phyloP scores from a whole-genome alignment of 2,113 vertebrate genomes.

The Takifugu flavidus region DNA sequence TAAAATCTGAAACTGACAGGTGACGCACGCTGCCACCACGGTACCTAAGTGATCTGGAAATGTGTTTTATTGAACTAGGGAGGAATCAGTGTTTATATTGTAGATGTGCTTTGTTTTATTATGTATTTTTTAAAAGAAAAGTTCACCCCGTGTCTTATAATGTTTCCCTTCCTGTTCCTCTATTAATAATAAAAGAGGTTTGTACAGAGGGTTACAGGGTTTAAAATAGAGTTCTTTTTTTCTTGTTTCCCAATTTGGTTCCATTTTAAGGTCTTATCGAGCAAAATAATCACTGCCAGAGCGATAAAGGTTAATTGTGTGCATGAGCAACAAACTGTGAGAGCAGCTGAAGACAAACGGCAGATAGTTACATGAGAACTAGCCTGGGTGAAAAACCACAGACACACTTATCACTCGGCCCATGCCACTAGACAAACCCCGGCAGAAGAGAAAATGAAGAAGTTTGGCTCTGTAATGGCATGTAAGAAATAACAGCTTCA shows the following conservation, averaged over 20 bases:
- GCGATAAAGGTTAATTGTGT: background rate
- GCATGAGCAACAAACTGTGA: background rate
- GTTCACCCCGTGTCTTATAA: slow-evolving; percentile 31
- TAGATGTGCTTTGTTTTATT: slow-evolving; percentile 53
- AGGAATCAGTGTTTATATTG: slow-evolving; percentile 65
- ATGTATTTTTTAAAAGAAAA: slow-evolving; percentile 44
- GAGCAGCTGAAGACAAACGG: slow-evolving; percentile 2
- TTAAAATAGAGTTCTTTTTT: slow-evolving; percentile 28
- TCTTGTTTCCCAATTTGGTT: background rate
- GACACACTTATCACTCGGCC: background rate
- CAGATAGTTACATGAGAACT: slow-evolving; percentile 8
- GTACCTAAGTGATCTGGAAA: slow-evolving; percentile 68
- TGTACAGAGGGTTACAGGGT: slow-evolving; percentile 70
- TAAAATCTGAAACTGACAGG: slow-evolving; percentile 43
- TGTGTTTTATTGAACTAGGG: slow-evolving; percentile 54
- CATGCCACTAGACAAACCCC: background rate
- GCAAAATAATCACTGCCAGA: background rate
- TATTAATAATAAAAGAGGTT: slow-evolving; percentile 23
- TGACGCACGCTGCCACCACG: slow-evolving; percentile 40
- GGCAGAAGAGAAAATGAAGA: slow-evolving; percentile 1
- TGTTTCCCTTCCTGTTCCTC: slow-evolving; percentile 31
- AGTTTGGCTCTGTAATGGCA: slow-evolving; percentile 24
- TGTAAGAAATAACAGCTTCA: slow-evolving; percentile 18
- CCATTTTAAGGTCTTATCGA: background rate
- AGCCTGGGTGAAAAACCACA: slow-evolving; percentile 24